A percentile compares a stretch with the other conserved stretches of the same genome.
phyloP scores from a whole-genome alignment of 2,797 vertebrate genomes.

The Cryptoprocta ferox region DNA sequence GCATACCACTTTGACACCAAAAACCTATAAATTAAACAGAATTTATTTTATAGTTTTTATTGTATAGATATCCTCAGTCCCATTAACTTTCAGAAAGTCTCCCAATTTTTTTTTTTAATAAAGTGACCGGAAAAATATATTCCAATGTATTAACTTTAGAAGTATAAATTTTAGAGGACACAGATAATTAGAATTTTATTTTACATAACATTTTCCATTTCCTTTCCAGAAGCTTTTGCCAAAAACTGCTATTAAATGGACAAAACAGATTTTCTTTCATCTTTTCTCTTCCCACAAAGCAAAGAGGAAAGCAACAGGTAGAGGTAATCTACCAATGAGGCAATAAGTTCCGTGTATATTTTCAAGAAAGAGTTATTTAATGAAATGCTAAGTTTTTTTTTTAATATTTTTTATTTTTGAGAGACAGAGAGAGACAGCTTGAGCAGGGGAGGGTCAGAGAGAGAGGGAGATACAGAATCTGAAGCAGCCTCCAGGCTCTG shows the following conservation, averaged over 20 bases:
- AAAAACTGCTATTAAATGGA: conserved; percentile 58
- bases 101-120: background rate
- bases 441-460: too few species aligned
- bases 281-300: background rate
- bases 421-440: too few species aligned
- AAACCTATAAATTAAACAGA: conserved; percentile 39
- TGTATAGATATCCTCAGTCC: background rate
- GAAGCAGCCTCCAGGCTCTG: too few species aligned
- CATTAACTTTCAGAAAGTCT: conserved; percentile 40
- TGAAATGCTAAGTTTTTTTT: conserved; percentile 48
- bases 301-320: conserved; percentile 40
- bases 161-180: conserved; percentile 30
- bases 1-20: background rate
- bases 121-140: conserved; percentile 31
- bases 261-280: conserved; percentile 65
- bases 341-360: background rate
- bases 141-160: background rate
- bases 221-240: conserved; percentile 34
- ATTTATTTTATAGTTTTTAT: background rate
- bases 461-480: too few species aligned
- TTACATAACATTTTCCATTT: conserved; percentile 46
- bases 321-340: background rate
- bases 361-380: conserved; percentile 40
- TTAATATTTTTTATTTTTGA: too few species aligned
- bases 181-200: conserved; percentile 52